Percentiles rank a stretch among this genome's conserved stretches.
Conservation (phyloP, 2,113 vertebrate species). For the Stomatorhinus ivindoensis region DNA sequence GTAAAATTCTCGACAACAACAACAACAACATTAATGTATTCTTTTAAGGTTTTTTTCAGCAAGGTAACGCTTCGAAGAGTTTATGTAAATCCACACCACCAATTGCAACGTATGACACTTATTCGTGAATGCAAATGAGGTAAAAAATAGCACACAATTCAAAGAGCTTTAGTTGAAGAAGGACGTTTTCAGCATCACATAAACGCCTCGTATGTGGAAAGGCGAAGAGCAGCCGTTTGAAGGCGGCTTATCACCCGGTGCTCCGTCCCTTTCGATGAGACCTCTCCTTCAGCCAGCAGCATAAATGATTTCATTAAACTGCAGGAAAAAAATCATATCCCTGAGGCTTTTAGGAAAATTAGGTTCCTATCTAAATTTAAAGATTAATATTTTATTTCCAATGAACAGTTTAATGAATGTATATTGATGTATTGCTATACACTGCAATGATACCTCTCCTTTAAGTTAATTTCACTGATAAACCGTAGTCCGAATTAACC, state of each 20-base stretch:
- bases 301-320: not conserved
- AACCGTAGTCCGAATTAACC: not conserved
- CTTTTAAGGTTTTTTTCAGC: not conserved
- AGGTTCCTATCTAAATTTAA: slow-evolving; percentile 1
- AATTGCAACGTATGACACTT: not conserved
- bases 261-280: not conserved
- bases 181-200: not conserved
- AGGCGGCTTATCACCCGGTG: not conserved
- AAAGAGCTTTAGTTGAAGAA: not conserved
- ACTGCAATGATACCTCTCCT: not conserved
- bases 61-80: not conserved
- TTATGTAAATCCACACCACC: not conserved
- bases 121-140: not conserved
- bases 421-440: not conserved
- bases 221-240: not conserved
- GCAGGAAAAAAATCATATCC: not conserved
- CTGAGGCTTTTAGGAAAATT: slow-evolving; percentile 5
- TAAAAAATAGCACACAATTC: not conserved
- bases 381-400: not conserved
- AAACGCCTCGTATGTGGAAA: not conserved
- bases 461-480: not conserved
- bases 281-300: not conserved
- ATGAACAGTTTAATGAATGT: not conserved
- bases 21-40: not conserved
- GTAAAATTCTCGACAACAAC: not conserved